A percentile compares a stretch with the other conserved stretches of the same genome.
Conservation (phyloP, 2,113 vertebrate species). For the Eubucco bourcierii region DNA sequence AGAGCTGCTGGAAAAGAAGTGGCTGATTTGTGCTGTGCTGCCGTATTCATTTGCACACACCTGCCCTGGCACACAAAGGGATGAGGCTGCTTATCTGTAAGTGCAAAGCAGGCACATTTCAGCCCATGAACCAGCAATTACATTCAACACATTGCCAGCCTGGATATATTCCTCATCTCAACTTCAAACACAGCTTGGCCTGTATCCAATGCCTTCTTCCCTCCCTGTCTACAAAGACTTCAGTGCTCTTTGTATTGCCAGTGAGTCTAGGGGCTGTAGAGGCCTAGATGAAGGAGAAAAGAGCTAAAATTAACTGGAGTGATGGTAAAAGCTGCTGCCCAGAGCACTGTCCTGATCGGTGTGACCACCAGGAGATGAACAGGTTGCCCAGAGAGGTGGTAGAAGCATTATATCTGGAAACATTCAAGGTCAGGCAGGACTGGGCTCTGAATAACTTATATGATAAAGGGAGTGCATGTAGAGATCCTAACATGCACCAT, state of each 20-base stretch:
- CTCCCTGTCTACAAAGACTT: neutral
- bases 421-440: neutral
- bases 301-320: neutral
- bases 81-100: neutral
- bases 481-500: accelerated
- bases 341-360: neutral
- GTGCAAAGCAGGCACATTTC: neutral
- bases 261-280: neutral
- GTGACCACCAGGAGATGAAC: neutral
- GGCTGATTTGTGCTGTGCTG: neutral
- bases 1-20: neutral
- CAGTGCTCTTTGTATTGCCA: neutral
- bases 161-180: neutral
- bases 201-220: neutral
- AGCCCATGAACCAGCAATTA: neutral
- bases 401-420: neutral
- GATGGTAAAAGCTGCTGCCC: neutral
- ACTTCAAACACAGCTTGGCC: neutral
- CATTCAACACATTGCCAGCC: neutral
- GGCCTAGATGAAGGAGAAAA: neutral
- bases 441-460: no score
- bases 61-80: neutral
- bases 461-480: no score
- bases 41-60: neutral
- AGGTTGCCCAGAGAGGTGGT: neutral